Evolutionary conservation across 2,113 vertebrate species (phyloP).

Genomic region (Falco punctatus): DNA sequence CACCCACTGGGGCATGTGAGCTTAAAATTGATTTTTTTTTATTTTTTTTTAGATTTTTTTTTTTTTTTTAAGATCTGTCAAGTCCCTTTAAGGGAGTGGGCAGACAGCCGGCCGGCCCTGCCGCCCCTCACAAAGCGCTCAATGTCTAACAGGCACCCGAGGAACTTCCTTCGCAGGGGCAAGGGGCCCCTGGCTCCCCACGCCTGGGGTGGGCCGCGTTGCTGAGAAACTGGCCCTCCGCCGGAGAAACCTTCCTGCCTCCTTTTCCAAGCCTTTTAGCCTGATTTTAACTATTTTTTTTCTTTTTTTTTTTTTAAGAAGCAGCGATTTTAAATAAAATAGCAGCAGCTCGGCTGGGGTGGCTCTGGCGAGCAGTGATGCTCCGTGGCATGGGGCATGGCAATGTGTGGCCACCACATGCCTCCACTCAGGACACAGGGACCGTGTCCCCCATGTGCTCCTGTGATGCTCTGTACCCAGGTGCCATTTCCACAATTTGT

Average conservation of each 20-base stretch:
- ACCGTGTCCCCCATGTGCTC: fast-evolving
- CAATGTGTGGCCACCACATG: not conserved
- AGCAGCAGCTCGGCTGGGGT: not conserved
- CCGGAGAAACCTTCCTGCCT: constrained; percentile 66
- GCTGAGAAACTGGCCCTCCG: constrained; percentile 80
- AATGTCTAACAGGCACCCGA: constrained; percentile 85
- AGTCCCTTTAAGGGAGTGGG: constrained; percentile 90
- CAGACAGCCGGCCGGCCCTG: constrained; percentile 85
- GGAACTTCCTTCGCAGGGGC: constrained; percentile 79
- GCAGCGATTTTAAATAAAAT: not conserved
- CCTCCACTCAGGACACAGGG: not conserved
- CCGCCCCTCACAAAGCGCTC: constrained; percentile 83
- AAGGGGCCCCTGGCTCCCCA: constrained; percentile 78
- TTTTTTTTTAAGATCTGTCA: constrained; percentile 81
- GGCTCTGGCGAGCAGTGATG: not conserved
- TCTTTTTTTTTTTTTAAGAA: not conserved
- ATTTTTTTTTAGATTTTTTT: constrained; percentile 70
- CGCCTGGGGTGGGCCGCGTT: constrained; percentile 75
- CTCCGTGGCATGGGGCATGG: not conserved
- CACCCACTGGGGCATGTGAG: constrained; percentile 94
- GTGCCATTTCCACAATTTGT: not conserved
- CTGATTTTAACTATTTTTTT: fast-evolving
- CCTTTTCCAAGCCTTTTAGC: constrained; percentile 43
- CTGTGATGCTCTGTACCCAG: not conserved
- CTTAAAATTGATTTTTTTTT: constrained; percentile 94